Percentiles rank a stretch among this genome's conserved stretches.
Evolutionary conservation across 2,797 vertebrate genomes (phyloP).

Genomic region (Melanotaenia trifasciata): DNA sequence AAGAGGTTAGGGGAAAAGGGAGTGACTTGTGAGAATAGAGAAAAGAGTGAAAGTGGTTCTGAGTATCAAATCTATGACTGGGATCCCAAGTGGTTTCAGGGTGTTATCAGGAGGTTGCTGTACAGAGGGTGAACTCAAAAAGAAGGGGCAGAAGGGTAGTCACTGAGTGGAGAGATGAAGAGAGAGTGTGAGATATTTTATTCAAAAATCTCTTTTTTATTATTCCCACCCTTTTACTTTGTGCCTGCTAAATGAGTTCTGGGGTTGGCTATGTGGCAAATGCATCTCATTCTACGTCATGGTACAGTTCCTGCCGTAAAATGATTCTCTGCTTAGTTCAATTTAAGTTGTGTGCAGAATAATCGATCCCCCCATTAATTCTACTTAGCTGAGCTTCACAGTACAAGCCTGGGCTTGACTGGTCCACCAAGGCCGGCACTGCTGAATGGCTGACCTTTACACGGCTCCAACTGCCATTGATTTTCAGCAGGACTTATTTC

Average conservation of each 20-base stretch:
- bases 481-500: slow-evolving; percentile 89
- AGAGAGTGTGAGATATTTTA: slow-evolving; percentile 40
- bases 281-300: slow-evolving; percentile 75
- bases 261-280: slow-evolving; percentile 62
- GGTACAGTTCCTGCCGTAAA: slow-evolving; percentile 78
- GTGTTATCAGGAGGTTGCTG: slow-evolving; percentile 60
- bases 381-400: slow-evolving; percentile 82
- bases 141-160: slow-evolving; percentile 25
- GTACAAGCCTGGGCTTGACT: slow-evolving; percentile 82
- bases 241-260: slow-evolving; percentile 66
- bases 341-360: slow-evolving; percentile 82
- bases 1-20: slow-evolving; percentile 25
- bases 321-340: slow-evolving; percentile 84
- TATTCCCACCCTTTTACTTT: slow-evolving; percentile 56
- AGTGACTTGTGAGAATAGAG: slow-evolving; percentile 26
- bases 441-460: slow-evolving; percentile 86
- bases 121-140: slow-evolving; percentile 51
- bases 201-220: slow-evolving; percentile 67
- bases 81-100: slow-evolving; percentile 49
- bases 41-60: slow-evolving; percentile 55
- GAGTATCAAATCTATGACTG: slow-evolving; percentile 63
- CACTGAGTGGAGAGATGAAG: slow-evolving; percentile 22
- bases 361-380: slow-evolving; percentile 87
- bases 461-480: slow-evolving; percentile 83
- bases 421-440: slow-evolving; percentile 81